Percentiles rank a stretch among this genome's conserved stretches.
Evolutionary conservation across 1,140 invertebrate genomes (phyloP).

Genomic region (Tenebrio molitor): DNA sequence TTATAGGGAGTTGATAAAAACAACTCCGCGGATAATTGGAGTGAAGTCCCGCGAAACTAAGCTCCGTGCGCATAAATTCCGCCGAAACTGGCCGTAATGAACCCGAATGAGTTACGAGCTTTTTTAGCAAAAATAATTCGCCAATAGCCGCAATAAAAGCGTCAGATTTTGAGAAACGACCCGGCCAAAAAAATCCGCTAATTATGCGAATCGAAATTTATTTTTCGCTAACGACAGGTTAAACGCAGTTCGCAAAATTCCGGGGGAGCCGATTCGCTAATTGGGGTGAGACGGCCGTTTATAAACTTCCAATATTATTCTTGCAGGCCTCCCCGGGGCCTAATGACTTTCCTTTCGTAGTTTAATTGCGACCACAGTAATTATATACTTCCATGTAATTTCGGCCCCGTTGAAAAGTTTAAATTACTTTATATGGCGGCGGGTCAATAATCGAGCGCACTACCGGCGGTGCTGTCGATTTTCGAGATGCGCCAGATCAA

Average conservation of each 20-base stretch:
- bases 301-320: slow-evolving; percentile 57
- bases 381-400: slow-evolving; percentile 63
- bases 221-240: slow-evolving; percentile 1
- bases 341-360: slow-evolving; percentile 57
- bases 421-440: slow-evolving; percentile 61
- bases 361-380: slow-evolving; percentile 59
- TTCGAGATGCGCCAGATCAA: slow-evolving; percentile 23
- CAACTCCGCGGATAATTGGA: no score
- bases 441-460: slow-evolving; percentile 18
- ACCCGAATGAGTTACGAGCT: slow-evolving; percentile 9
- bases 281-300: slow-evolving; percentile 41
- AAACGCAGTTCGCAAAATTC: slow-evolving; percentile 19
- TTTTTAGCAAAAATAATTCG: slow-evolving; percentile 14
- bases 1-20: no score
- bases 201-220: background rate
- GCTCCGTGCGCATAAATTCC: background rate
- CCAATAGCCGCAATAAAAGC: background rate
- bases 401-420: slow-evolving; percentile 61
- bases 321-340: slow-evolving; percentile 45
- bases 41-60: no score
- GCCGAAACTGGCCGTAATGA: background rate
- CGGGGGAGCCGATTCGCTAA: slow-evolving; percentile 37
- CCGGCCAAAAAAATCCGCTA: background rate
- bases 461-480: background rate
- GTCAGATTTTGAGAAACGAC: background rate